These are phyloP conservation scores for Neoascia interrupta DNA, from an alignment of 2,888 invertebrate species.

Conservation along the genomic window DNA sequence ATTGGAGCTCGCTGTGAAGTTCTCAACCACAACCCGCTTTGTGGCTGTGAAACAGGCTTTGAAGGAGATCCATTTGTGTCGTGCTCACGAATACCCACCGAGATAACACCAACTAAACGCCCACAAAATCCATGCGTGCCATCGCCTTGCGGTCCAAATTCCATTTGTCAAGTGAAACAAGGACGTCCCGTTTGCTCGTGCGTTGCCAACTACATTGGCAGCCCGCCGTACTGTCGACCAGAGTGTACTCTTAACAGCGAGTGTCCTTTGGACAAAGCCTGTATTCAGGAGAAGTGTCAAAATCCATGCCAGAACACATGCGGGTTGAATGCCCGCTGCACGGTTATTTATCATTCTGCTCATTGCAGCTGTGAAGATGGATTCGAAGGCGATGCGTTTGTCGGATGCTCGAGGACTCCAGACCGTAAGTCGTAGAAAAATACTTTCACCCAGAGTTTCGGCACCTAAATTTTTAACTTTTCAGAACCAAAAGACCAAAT, in stretches of 20 bases:
- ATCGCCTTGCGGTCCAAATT: slow-evolving; percentile 89
- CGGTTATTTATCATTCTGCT: slow-evolving; percentile 89
- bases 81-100: slow-evolving; percentile 80
- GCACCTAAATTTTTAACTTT: too few relatives aligned
- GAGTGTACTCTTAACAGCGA: slow-evolving; percentile 92
- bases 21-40: slow-evolving; percentile 92
- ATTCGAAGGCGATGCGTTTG: slow-evolving; percentile 91
- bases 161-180: slow-evolving; percentile 90
- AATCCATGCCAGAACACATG: slow-evolving; percentile 90
- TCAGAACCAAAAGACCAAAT: slow-evolving; percentile 74
- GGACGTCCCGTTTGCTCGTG: slow-evolving; percentile 90
- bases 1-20: slow-evolving; percentile 88
- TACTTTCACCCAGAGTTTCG: background rate
- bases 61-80: slow-evolving; percentile 90
- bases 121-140: slow-evolving; percentile 82
- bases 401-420: slow-evolving; percentile 85
- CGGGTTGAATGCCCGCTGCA: slow-evolving; percentile 89
- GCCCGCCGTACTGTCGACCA: slow-evolving; percentile 89
- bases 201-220: slow-evolving; percentile 88
- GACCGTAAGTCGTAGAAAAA: slow-evolving; percentile 75
- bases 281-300: slow-evolving; percentile 89
- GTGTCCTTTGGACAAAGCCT: slow-evolving; percentile 88
- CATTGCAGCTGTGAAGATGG: slow-evolving; percentile 89
- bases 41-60: slow-evolving; percentile 87
- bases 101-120: slow-evolving; percentile 76